Evolutionary conservation across 2,797 vertebrate genomes (phyloP).

Genomic region (Chelon labrosus): DNA sequence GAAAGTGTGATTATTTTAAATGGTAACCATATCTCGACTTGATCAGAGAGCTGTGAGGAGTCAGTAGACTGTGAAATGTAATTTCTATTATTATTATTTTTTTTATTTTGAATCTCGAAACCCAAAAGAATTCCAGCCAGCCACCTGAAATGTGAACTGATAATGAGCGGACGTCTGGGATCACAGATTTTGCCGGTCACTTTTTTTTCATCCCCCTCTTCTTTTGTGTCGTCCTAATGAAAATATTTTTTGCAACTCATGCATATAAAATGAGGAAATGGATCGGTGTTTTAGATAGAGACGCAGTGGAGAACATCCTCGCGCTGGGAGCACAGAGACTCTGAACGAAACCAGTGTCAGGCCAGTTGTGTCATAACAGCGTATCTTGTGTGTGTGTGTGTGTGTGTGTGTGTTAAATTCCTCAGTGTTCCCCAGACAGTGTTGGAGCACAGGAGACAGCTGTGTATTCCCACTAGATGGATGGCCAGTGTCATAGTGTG

Average conservation of each 20-base stretch:
- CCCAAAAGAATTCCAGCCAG: constrained; percentile 65
- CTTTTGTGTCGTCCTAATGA: constrained; percentile 47
- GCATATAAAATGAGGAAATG: constrained; percentile 53
- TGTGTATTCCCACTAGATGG: constrained; percentile 77
- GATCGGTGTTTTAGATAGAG: constrained; percentile 50
- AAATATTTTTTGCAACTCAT: constrained; percentile 65
- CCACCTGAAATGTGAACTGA: constrained; percentile 78
- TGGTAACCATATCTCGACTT: constrained; percentile 84
- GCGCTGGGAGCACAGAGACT: constrained; percentile 49
- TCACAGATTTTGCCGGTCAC: constrained; percentile 75
- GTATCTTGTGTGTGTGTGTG: constrained; percentile 22
- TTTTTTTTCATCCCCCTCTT: neutral
- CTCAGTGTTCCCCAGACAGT: constrained; percentile 64
- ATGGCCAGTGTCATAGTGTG: constrained; percentile 82
- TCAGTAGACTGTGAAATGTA: constrained; percentile 82
- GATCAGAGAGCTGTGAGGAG: constrained; percentile 79
- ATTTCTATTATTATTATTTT: constrained; percentile 73
- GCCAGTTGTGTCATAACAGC: constrained; percentile 62
- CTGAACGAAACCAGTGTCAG: constrained; percentile 47
- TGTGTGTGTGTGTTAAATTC: constrained; percentile 59
- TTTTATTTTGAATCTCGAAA: constrained; percentile 66
- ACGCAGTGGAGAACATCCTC: constrained; percentile 50
- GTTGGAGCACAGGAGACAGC: constrained; percentile 70
- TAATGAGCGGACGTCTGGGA: constrained; percentile 80
- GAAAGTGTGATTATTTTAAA: constrained; percentile 91